Base-by-base conservation (phyloP, 2,113 vertebrate species). In the Bombycilla garrulus region DNA sequence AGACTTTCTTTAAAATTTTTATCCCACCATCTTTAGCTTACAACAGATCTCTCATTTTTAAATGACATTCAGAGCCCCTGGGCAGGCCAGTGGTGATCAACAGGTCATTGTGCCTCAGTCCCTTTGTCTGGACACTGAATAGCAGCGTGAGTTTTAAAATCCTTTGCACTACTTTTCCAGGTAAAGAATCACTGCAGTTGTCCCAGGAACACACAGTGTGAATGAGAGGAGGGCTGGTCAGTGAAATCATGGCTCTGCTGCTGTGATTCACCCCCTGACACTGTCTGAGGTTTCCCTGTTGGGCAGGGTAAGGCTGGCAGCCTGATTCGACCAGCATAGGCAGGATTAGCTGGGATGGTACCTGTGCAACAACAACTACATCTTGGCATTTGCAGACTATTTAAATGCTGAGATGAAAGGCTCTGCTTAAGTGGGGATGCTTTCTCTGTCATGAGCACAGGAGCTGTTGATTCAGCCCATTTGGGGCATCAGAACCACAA, bases 241-340 rank as follows among this genome's bases (percentile, higher is more conserved):
- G 5, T 35, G 84, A 19, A 50, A 15, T 26, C 57, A 11, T 1
- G 2, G 31, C 48, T 47, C 5, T 47, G 71, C 31, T 19, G 36
- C 20, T 21, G 7, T 16, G 28, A 62, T 14, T 80, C 58, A 20
- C 24, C 14, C 51, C 28, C 11, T 29, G 73, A 42, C 0, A 2
- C 10, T 28, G 38, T 20, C 23, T 53, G 76, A 73, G 56, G 64
- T 67, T 81, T 71, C 77, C 56, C 61, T 26, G 62, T 5, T 26
- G 91, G 73, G 64, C 19, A 40, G 81, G 44, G 24, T 13, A 58
- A 67, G 36, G 53, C 11, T 3, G 5, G 35, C 0, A 0, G 81
- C 60, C 81, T 31, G 56, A 50, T 47, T 48, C 2, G 1, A 36
- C 45, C 29, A 31, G 25, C 0, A 0, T 2, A 4, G 67, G 51